Percentiles rank a stretch among this genome's conserved stretches.
Evolutionary conservation across 1,140 invertebrate genomes (phyloP).

Genomic region (Halyomorpha halys): DNA sequence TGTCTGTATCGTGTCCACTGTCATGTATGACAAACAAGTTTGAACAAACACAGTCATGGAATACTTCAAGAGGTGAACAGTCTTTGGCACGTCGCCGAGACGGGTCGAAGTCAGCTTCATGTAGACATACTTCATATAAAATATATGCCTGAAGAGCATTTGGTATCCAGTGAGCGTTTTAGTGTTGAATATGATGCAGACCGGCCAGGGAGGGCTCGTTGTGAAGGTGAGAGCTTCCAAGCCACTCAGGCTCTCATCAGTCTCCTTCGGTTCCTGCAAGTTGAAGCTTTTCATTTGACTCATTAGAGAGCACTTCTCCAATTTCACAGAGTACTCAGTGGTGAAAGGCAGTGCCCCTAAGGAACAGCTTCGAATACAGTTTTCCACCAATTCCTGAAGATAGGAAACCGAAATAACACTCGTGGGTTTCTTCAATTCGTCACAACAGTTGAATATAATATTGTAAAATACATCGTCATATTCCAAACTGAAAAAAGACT

Average conservation of each 20-base stretch:
- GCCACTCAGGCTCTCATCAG: neutral
- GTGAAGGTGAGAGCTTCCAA: neutral
- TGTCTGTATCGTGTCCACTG: neutral
- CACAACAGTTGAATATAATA: neutral
- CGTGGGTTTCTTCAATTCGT: neutral
- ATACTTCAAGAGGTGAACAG: neutral
- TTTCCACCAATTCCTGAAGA: neutral
- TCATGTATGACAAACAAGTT: neutral
- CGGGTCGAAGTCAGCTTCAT: neutral
- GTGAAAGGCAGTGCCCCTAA: neutral
- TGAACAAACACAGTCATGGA: neutral
- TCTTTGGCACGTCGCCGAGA: neutral
- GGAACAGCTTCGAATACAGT: neutral
- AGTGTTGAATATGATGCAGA: neutral
- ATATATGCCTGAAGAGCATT: slow-evolving; percentile 12
- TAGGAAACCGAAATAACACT: neutral
- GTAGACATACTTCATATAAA: neutral
- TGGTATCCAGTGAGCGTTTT: neutral
- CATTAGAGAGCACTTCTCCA: neutral
- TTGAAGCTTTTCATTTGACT: neutral
- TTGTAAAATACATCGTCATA: slow-evolving; percentile 1
- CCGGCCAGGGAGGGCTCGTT: neutral
- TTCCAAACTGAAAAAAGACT: neutral
- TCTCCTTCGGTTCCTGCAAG: neutral
- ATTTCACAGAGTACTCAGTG: neutral